Base-by-base conservation (phyloP, 23 tunicate species). In the Trididemnum nubilum region DNA sequence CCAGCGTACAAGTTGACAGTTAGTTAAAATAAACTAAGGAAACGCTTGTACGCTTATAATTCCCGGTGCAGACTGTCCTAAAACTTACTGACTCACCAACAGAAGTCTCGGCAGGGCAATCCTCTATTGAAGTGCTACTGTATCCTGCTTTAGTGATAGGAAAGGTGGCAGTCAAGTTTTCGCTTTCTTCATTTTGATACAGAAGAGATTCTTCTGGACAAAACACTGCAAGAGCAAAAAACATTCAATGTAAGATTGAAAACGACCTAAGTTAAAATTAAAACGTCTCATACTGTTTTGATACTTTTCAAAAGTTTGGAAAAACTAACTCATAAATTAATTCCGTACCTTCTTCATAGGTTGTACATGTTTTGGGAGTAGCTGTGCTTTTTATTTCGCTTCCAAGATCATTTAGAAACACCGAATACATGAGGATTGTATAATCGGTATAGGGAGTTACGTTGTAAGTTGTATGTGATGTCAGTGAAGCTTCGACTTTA, bases 91-190 rank as follows among this genome's bases (percentile, higher is more conserved):
- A 61, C 67, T 12, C n/a, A 61, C 67, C 67, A 61, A 3, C 26
- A 3, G 3, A 15, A 61, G 5, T n/a, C 3, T 61, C 67, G 4
- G 67, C 26, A 12, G 67, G n/a, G 29, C 74, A 67, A 30, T 4
- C n/a, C 22, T 67, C 74, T 7, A 31, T 12, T 12, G 74, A 67
- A 21, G 38, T 5, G 33, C 15, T 31, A 15, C 38, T 12, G 25
- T 67, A 67, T 5, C 74, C 74, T 5, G 74, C 74, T 67, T 30
- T 21, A 9, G 74, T 67, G 26, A 33, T 33, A 7, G 74, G 38
- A 33, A 67, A 67, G 9, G 74, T 67, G 3, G 33, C 74, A 67
- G 31, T 67, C 2, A 67, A 21, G 26, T 61, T n/a, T 3, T 4
- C 67, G 67, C 54, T n/a, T n/a, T 49, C 57, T 9, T 49, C 57